Percentiles rank a stretch among this genome's conserved stretches.
phyloP scores from a whole-genome alignment of 2,113 vertebrate genomes.

The Heterocephalus glaber region DNA sequence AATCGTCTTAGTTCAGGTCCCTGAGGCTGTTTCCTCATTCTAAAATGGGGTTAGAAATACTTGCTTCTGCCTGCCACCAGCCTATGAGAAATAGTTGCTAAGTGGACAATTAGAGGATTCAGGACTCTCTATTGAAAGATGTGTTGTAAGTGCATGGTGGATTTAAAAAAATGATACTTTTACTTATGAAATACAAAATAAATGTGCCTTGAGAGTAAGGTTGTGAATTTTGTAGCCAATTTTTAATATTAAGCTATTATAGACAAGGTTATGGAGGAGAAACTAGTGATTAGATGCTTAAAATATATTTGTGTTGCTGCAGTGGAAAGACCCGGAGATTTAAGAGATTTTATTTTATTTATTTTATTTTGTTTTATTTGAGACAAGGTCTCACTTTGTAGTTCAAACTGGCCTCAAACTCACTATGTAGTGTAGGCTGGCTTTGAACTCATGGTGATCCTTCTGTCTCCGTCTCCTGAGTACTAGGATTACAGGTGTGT shows the following conservation, averaged over 20 bases:
- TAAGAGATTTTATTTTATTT: neutral
- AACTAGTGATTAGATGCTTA: neutral
- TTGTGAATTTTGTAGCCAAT: neutral
- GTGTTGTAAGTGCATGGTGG: neutral
- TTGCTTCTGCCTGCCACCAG: slow-evolving; percentile 2
- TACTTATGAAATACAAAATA: slow-evolving; percentile 28
- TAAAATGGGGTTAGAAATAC: slow-evolving; percentile 53
- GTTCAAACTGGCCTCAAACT: too few relatives aligned
- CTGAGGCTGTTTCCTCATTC: slow-evolving; percentile 69
- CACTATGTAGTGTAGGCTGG: too few relatives aligned
- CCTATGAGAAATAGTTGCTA: neutral
- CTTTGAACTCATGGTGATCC: too few relatives aligned
- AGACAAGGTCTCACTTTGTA: too few relatives aligned
- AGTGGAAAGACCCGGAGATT: neutral
- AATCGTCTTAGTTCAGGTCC: slow-evolving; percentile 65
- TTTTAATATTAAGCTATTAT: neutral
- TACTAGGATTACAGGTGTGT: too few relatives aligned
- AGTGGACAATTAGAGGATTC: neutral
- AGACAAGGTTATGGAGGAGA: neutral
- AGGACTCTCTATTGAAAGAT: neutral
- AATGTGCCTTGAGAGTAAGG: neutral
- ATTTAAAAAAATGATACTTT: neutral
- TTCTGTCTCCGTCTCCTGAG: too few relatives aligned
- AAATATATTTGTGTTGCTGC: neutral
- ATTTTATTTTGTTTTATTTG: too few relatives aligned